Base-by-base conservation (phyloP, 2,888 invertebrate species). In the Elegia similella region DNA sequence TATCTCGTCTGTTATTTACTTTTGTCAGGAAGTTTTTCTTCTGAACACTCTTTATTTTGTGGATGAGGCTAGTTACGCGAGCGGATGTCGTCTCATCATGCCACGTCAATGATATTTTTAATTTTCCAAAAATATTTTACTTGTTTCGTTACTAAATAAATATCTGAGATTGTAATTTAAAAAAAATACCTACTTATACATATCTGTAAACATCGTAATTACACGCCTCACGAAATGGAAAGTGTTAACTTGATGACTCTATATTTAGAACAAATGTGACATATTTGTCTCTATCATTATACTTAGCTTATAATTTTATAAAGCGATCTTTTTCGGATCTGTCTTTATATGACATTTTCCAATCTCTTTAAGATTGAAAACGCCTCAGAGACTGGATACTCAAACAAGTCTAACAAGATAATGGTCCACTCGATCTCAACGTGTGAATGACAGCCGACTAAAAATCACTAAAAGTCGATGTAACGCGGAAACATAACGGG, bases 401-500 rank as follows among this genome's bases (percentile, higher is more conserved):
- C 56, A 65, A 67, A 65, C 67, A 55, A 54, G 65, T 63, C 59
- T 59, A 60, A 62, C 60, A 16, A 65, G 65, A 65, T 64, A 62
- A 58, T 60, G 60, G 61, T 29, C 52, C 56, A 59, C 62, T 62
- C 52, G 57, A 61, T 55, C 23, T 23, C 23, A 55, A n/a, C 61
- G 59, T 63, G 62, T 61, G 59, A 64, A 63, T 56, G 43, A 58
- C 58, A 62, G 60, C 59, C 60, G 42, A 55, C 44, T 30, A 57
- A 55, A 57, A 53, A 52, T 55, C 38, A 55, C 48, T 38, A 55
- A 63, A 62, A 56, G 54, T 59, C 48, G 50, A 23, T 10, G 46
- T 23, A 50, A 30, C 69, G 69, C 65, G 65, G 68, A 68, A 67
- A 74, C 68, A 64, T 78, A 79, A 78, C 80, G 76, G 79, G 68